phyloP scores from a whole-genome alignment of 64 coral and sea anemone species.

The Montipora cactus region DNA sequence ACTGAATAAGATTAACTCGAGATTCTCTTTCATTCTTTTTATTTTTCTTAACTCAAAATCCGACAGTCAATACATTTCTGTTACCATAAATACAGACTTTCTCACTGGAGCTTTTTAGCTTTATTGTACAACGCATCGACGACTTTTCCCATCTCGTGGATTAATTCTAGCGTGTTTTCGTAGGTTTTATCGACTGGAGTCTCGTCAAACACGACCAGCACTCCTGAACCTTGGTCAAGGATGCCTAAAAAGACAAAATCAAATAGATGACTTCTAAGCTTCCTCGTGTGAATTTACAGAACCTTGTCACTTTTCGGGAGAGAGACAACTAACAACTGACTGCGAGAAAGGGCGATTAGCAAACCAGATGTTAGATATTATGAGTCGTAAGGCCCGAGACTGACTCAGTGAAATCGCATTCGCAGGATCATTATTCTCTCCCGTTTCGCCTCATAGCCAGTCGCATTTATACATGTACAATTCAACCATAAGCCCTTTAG shows the following conservation, averaged over 20 bases:
- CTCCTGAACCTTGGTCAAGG: conserved; percentile 93
- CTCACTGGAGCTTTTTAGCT: conserved; percentile 85
- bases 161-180: conserved; percentile 90
- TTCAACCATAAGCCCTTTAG: no score
- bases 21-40: neutral
- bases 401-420: no score
- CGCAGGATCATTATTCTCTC: no score
- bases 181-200: conserved; percentile 92
- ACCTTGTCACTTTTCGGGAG: no score
- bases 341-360: no score
- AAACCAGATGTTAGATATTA: no score
- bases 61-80: neutral
- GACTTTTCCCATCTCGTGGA: conserved; percentile 95
- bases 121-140: conserved; percentile 97
- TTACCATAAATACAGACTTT: neutral
- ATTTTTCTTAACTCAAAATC: neutral
- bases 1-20: no score
- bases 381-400: no score
- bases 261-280: neutral
- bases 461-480: no score
- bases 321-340: no score
- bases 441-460: no score
- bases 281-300: neutral
- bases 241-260: conserved; percentile 73
- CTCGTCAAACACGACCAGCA: conserved; percentile 94